A percentile compares a stretch with the other conserved stretches of the same genome.
Evolutionary conservation across 2,113 vertebrate genomes (phyloP).

Genomic region (Melanerpes formicivorus): DNA sequence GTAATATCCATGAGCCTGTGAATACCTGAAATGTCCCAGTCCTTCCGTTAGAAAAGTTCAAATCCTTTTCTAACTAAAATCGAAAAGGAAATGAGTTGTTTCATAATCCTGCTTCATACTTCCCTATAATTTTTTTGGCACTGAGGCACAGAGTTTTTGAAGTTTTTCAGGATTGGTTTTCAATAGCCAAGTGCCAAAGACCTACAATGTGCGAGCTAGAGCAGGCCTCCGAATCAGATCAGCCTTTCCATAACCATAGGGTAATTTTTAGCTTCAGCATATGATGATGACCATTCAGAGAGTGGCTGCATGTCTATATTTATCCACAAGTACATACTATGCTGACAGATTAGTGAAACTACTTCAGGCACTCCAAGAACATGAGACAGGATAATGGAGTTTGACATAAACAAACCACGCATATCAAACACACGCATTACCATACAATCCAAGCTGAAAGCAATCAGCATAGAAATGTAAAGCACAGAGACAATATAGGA

Average conservation of each 20-base stretch:
- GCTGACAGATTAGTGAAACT: slow-evolving; percentile 86
- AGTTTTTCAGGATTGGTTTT: slow-evolving; percentile 13
- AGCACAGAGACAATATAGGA: neutral
- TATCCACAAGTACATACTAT: slow-evolving; percentile 90
- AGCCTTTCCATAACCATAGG: slow-evolving; percentile 84
- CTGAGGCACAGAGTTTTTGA: slow-evolving; percentile 13
- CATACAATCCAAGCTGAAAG: neutral
- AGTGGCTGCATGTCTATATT: slow-evolving; percentile 91
- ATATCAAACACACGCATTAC: neutral
- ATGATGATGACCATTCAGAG: slow-evolving; percentile 83
- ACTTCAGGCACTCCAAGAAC: slow-evolving; percentile 81
- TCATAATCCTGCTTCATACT: slow-evolving; percentile 57
- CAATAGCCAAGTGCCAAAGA: slow-evolving; percentile 54
- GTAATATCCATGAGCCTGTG: slow-evolving; percentile 86
- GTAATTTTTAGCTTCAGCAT: slow-evolving; percentile 92
- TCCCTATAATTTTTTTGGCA: neutral
- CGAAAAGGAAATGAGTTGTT: slow-evolving; percentile 11
- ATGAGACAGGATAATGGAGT: slow-evolving; percentile 74
- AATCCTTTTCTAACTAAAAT: slow-evolving; percentile 61
- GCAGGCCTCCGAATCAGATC: slow-evolving; percentile 76
- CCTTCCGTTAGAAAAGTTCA: slow-evolving; percentile 43
- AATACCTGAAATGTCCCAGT: slow-evolving; percentile 51
- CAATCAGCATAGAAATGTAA: neutral
- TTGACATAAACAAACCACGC: slow-evolving; percentile 70
- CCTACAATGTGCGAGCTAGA: slow-evolving; percentile 59